Base-by-base conservation (phyloP, 35 echinoderm and acorn worm species). In the Ptychodera flava region DNA sequence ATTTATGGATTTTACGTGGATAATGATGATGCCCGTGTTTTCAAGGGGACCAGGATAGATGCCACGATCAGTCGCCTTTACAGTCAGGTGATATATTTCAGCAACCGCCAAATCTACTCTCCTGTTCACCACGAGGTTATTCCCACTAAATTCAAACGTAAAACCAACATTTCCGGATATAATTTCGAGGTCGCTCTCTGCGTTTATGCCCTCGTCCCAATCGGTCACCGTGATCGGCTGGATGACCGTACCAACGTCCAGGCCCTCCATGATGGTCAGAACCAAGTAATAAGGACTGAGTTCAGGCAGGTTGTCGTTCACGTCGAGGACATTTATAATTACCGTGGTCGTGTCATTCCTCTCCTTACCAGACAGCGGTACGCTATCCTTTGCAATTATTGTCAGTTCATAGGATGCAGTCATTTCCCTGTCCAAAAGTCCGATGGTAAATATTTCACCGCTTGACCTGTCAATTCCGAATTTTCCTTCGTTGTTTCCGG, bases 271-370 rank as follows among this genome's bases (percentile, higher is more conserved):
- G 22, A 64, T 22, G 45, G 45, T 64, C 22, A 64, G 45, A 12
- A 64, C 22, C 45, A 64, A 64, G 34, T 88, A 94, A 10, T 83
- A 82, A 64, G 88, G 80, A 31, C 90, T 92, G 75, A 99, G 94
- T 33, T 81, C 29, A 0, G 95, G 95, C 14, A 83, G 36, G 88
- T 98, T 98, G 85, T 98, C 95, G 28, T 98, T 98, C 37, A 87
- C 87, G 34, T 98, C 95, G 14, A 52, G 82, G 30, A 95, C 86
- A 10, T 78, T 85, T 37, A 98, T 90, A 76, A 91, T 94, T n/a
- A 98, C 89, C 38, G 91, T 98, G 31, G 95, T 92, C 1, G 86
- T 94, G 81, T 94, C 95, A 15, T 89, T 94, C 79, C 28, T 82
- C 85, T 14, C 33, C 53, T 0, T 79, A 79, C 14, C 35, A 38